Base-by-base conservation (phyloP, 2,888 invertebrate species). In the Chloroclystis v-ata region DNA sequence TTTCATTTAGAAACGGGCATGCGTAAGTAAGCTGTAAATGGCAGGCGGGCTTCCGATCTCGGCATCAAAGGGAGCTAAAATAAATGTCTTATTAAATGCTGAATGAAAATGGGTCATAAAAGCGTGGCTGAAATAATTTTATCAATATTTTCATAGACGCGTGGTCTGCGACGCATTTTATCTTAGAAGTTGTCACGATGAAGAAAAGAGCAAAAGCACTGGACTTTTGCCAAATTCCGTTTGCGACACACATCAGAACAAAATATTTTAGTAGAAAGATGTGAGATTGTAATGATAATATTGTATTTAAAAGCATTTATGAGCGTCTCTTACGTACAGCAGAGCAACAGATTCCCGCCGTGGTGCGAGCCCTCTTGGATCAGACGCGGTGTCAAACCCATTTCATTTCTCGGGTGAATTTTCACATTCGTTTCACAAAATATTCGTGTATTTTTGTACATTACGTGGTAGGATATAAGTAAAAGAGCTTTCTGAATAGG, bases 191-290 rank as follows among this genome's bases (percentile, higher is more conserved):
- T 83, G 79, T 80, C 80, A 72, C 71, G 69, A 73, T 71, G 72
- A 73, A 79, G 78, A 78, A 74, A 79, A 80, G 82, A 81, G 76
- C 78, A 75, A 73, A 75, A 74, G 69, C 60, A 79, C 82, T 86
- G 86, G 86, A 78, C 64, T 67, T 58, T 56, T 76, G 86, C 86
- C 86, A 86, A 83, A 71, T 72, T 58, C 70, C 77, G 69, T 77
- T 74, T 72, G 75, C 75, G 78, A 63, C 75, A 72, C 79, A 78
- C 72, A 78, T 82, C 75, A 78, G 68, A 69, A 75, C 74, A 75
- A 76, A 79, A 82, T 81, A 78, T 78, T 80, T 78, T 67, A 74
- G 69, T 80, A 80, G 78, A 45, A 45, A 12, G 74, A 77, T 78
- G 26, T 61, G 61, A 69, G 67, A 77, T 67, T 66, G 54, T 52